Base-by-base conservation (phyloP, 2,888 invertebrate species). In the Cryptosula pallasiana region DNA sequence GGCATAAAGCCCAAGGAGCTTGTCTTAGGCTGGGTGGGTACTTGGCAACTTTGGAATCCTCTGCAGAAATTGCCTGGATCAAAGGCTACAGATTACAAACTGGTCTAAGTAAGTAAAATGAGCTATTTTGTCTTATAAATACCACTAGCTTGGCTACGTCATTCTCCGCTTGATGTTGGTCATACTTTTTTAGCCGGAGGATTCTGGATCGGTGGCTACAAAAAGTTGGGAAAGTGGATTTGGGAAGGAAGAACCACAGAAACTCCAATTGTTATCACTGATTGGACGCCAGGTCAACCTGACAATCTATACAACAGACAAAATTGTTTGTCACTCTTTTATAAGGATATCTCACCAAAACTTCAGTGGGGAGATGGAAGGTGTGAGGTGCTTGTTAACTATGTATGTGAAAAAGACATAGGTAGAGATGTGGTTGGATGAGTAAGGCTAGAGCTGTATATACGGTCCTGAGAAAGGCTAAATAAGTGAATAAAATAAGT, bases 201-300 rank as follows among this genome's bases (percentile, higher is more conserved):
- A 55, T 55, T 55, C 25, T 55, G 55, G 55, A 55, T 55, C 5
- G 55, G 55, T 55, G 55, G 55, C 23, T 16, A 16, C 23, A 55
- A 55, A 25, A 55, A 55, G 16, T 16, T n/a, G 55, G 55, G 55
- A 16, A 5, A 25, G 23, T 55, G 55, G 55, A n/a, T 55, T 20
- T 55, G 55, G 55, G 55, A 55, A n/a, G 25, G 23, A 3, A 55
- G 55, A 55, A 55, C 9, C 23, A n/a, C 16, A 23, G 55, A 55
- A 55, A 55, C 55, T 16, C 55, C 55, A 5, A 55, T 55, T 23
- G 3, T 55, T 16, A 5, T 5, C 55, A 55, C 55, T 16, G 55
- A 55, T n/a, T 55, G 55, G 55, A 55, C 55, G 3, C 55, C 16
- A 55, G 55, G 55, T 25, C 55, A 55, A 55, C 55, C 55, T 23